Conservation (phyloP, 2,888 invertebrate genomes). For the Eupithecia centaureata region DNA sequence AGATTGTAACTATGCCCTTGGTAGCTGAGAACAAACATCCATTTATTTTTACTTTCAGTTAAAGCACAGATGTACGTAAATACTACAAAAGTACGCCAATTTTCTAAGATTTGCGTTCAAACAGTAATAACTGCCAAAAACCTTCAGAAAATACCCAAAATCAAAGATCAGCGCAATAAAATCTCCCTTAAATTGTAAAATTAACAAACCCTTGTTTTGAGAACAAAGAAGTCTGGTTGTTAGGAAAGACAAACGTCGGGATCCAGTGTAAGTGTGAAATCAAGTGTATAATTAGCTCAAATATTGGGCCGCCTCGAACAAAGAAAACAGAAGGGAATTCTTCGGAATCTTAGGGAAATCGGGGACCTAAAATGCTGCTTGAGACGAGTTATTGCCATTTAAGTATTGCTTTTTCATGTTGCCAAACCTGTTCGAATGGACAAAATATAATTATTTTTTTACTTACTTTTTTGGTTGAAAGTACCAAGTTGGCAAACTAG, state of each 20-base stretch:
- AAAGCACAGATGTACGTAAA: background rate
- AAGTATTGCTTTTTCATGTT: background rate
- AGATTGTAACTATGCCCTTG: no score
- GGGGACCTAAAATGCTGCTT: conserved; percentile 57
- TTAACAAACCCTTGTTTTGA: conserved; percentile 37
- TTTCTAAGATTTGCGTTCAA: background rate
- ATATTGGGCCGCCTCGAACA: conserved; percentile 65
- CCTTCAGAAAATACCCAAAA: conserved; percentile 27
- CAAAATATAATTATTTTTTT: no score
- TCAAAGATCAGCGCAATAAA: conserved; percentile 32
- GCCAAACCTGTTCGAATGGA: no score
- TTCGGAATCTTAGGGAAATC: conserved; percentile 60
- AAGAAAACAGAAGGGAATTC: conserved; percentile 56
- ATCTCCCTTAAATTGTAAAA: conserved; percentile 30
- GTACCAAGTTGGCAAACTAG: no score
- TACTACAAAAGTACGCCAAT: no score
- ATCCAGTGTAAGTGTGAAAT: conserved; percentile 63
- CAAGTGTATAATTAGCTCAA: conserved; percentile 68
- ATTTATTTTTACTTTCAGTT: background rate
- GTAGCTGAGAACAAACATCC: background rate
- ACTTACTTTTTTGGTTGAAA: no score
- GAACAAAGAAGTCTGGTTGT: conserved; percentile 53
- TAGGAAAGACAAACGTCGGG: conserved; percentile 61
- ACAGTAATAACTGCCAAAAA: background rate
- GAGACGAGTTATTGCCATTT: background rate